Evolutionary conservation across 2,888 invertebrate genomes (phyloP).

Genomic region (Elysia crispata): DNA sequence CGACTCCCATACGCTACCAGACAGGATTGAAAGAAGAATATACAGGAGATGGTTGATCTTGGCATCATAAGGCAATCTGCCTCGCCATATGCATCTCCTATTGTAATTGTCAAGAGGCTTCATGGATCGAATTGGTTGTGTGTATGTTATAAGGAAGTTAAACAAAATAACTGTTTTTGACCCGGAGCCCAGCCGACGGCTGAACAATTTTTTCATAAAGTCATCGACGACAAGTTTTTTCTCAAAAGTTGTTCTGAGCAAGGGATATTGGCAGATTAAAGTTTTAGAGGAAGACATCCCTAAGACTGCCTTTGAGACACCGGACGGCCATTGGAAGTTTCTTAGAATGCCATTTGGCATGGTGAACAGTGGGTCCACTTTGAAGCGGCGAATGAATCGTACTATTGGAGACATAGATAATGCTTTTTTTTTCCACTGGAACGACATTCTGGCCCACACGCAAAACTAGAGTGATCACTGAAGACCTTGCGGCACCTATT

Average conservation of each 20-base stretch:
- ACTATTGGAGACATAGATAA: neutral
- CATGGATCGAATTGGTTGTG: neutral
- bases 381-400: neutral
- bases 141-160: neutral
- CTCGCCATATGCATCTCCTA: neutral
- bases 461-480: neutral
- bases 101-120: neutral
- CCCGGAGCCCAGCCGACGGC: too few relatives aligned
- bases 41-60: neutral
- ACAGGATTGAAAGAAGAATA: neutral
- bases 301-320: neutral
- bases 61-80: neutral
- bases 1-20: neutral
- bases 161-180: neutral
- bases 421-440: neutral
- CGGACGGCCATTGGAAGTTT: neutral
- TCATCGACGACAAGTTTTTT: neutral
- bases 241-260: neutral
- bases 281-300: neutral
- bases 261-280: conserved; percentile 32
- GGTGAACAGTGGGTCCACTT: neutral
- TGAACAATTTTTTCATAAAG: neutral
- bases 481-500: neutral
- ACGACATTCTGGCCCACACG: conserved; percentile 3
- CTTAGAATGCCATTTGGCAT: neutral